Percentiles rank a stretch among this genome's conserved stretches.
Evolutionary conservation across 2,797 vertebrate species (phyloP).

Genomic region (Danio tinwini): DNA sequence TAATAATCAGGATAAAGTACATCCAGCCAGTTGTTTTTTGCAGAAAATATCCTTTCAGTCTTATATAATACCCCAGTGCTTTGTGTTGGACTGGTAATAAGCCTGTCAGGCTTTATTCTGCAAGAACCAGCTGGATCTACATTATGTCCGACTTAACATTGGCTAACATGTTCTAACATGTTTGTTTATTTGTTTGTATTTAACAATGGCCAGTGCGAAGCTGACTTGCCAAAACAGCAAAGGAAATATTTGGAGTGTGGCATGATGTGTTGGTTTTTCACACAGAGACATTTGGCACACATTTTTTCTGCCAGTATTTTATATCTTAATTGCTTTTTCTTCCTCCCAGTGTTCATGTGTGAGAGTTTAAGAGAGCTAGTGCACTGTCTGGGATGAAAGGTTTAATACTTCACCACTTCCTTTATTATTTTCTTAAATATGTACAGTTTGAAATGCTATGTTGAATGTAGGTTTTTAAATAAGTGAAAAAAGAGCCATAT

Average conservation of each 20-base stretch:
- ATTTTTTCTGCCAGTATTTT: conserved; percentile 3
- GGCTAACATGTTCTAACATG: no score
- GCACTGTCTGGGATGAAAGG: background rate
- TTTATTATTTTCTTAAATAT: background rate
- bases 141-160: no score
- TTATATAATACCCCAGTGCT: no score
- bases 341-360: background rate
- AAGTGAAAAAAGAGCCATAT: background rate
- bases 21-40: no score
- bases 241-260: background rate
- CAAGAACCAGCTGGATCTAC: no score
- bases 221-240: background rate
- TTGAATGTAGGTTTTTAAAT: background rate
- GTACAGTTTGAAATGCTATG: background rate
- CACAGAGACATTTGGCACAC: background rate
- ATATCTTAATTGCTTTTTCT: conserved; percentile 34
- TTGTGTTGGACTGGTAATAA: no score
- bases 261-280: background rate
- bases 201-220: background rate
- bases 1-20: no score
- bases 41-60: no score
- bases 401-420: background rate
- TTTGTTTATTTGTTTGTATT: no score
- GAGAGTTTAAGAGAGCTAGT: background rate
- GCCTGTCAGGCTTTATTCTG: no score